phyloP scores from a whole-genome alignment of 2,797 vertebrate genomes.

The Melanotaenia trifasciata region DNA sequence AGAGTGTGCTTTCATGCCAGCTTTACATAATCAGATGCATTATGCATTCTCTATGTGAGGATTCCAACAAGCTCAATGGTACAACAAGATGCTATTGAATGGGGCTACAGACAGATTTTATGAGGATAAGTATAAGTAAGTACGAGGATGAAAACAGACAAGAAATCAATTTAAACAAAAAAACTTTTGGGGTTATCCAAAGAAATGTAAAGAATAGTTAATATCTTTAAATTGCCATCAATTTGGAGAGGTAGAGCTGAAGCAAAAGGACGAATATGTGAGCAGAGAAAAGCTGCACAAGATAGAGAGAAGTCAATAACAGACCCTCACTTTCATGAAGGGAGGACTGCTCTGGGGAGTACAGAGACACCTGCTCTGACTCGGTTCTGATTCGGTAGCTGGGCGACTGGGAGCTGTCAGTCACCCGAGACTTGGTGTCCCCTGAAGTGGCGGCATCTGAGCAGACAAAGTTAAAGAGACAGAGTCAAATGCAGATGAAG shows the following conservation, averaged over 20 bases:
- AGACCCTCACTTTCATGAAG: conserved; percentile 99
- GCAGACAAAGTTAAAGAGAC: conserved; percentile 44
- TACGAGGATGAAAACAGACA: background rate
- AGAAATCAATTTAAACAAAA: background rate
- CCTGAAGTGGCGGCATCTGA: conserved; percentile 89
- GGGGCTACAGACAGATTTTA: background rate
- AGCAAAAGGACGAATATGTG: conserved; percentile 7
- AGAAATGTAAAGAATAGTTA: background rate
- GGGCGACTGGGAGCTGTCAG: conserved; percentile 88
- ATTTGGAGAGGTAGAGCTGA: background rate
- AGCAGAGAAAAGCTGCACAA: conserved; percentile 28
- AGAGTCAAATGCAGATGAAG: conserved; percentile 32
- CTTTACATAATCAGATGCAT: too few species aligned
- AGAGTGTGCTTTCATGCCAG: background rate
- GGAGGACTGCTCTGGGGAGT: conserved; percentile 93
- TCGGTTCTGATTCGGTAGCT: conserved; percentile 90
- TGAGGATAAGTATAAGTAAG: background rate
- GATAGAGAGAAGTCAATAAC: conserved; percentile 81
- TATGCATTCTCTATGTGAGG: background rate
- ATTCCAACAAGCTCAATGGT: background rate
- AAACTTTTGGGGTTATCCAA: conserved; percentile 1
- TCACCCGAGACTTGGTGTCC: conserved; percentile 86
- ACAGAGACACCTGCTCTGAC: conserved; percentile 89
- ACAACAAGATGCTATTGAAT: background rate
- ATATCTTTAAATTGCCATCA: background rate